Evolutionary conservation across 2,888 invertebrate genomes (phyloP).

Genomic region (Campaea margaritaria): DNA sequence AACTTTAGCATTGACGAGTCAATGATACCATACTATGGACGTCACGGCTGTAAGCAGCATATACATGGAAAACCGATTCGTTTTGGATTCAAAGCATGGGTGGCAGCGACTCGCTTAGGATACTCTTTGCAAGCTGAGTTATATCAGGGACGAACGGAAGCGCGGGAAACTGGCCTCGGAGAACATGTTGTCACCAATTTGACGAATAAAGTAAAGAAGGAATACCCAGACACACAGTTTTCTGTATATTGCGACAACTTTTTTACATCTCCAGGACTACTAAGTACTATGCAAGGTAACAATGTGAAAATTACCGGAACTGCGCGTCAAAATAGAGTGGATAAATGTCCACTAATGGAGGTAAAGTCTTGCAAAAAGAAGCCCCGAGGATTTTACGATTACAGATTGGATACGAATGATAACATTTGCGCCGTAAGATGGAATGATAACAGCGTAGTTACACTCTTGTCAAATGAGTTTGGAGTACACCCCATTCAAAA

Average conservation of each 20-base stretch:
- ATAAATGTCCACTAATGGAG: constrained; percentile 29
- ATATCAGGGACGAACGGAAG: constrained; percentile 42
- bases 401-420: constrained; percentile 9
- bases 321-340: constrained; percentile 23
- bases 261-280: constrained; percentile 23
- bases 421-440: constrained; percentile 13
- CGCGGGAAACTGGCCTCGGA: constrained; percentile 17
- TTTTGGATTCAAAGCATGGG: constrained; percentile 49
- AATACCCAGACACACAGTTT: constrained; percentile 18
- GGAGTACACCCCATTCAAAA: constrained; percentile 14
- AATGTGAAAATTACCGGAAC: constrained; percentile 25
- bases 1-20: constrained; percentile 41
- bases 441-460: constrained; percentile 18
- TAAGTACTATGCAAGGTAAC: constrained; percentile 5
- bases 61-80: constrained; percentile 49
- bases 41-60: constrained; percentile 48
- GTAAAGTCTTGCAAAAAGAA: constrained; percentile 29
- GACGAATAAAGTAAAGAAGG: constrained; percentile 3
- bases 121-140: constrained; percentile 39
- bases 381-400: constrained; percentile 19
- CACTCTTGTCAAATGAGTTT: constrained; percentile 15
- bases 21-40: constrained; percentile 57
- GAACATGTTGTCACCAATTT: constrained; percentile 16
- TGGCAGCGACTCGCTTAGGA: constrained; percentile 44
- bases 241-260: constrained; percentile 31